Evolutionary conservation across 1,140 invertebrate species (phyloP), one percentile per base, ranked within the genome.

Genomic region (Uloborus diversus): DNA sequence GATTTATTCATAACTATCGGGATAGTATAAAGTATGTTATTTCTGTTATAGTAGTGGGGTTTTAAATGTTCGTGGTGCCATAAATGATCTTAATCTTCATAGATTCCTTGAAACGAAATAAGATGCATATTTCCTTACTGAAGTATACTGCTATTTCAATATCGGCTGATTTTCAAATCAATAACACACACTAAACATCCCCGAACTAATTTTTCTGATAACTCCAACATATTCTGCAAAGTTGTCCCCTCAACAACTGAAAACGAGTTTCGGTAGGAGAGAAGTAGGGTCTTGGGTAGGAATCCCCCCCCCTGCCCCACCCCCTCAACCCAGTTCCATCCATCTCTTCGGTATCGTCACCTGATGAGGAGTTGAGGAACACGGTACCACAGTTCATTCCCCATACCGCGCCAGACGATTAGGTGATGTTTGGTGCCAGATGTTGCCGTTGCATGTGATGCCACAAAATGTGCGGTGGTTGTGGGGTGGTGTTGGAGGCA

Each of bases 401-500:
- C 53, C 57, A 30, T 17, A 17, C 23, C 47, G 13, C 23, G 49
- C 49, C 65, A 62, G 59, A 75, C 71, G 71, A 75, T 75, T 75
- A 75, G 71, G 59, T 61, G 71, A 64, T 75, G 71, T 75, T 75
- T 42, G 71, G 27, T 47, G 71, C 71, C 71, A 75, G 71, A 75
- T 75, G 71, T 64, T 75, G 57, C 71, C 71, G 53, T n/a, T 30
- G 51, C n/a, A n/a, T 69, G 66, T 56, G 35, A 51, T 33, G 66
- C 69, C 69, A 35, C 69, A 73, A 61, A 75, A 75, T 64, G 62
- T 53, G 71, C 57, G 57, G 57, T 59, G 71, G 71, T 42, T 59
- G 57, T 59, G 71, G 71, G 51, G 42, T 59, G 25, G 25, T 28
- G 28, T 25, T 73, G 56, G 28, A 23, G 13, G 33, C n/a, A 25